phyloP scores from a whole-genome alignment of 2,113 vertebrate genomes.

The Sapajus apella region DNA sequence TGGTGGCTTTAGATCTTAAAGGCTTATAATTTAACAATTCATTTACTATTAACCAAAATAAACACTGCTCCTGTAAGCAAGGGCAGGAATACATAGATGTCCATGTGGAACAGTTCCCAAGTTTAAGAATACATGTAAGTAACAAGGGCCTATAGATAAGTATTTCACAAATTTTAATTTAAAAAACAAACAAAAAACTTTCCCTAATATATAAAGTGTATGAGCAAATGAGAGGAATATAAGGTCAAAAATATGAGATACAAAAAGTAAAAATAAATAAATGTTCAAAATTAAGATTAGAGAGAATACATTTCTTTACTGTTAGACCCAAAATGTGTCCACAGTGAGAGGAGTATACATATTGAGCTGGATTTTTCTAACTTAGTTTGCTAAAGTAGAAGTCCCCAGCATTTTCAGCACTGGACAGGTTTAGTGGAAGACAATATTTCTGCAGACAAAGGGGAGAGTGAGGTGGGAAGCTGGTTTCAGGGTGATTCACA shows the following conservation, averaged over 20 bases:
- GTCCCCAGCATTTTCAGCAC: too few species aligned
- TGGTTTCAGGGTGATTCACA: too few species aligned
- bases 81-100: neutral
- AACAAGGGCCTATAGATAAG: neutral
- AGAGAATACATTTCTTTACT: neutral
- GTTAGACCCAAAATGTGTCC: neutral
- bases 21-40: neutral
- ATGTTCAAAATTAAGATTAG: neutral
- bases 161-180: neutral
- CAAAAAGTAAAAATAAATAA: neutral
- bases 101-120: neutral
- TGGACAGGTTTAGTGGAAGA: too few species aligned
- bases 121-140: neutral
- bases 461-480: too few species aligned
- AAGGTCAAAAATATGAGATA: neutral
- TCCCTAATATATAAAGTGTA: neutral
- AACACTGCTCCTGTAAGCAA: neutral
- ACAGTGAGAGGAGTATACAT: neutral
- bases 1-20: neutral
- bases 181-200: neutral
- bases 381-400: neutral
- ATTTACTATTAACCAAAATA: neutral
- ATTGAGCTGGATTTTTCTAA: neutral
- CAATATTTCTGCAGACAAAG: too few species aligned
- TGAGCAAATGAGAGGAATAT: neutral